These are phyloP conservation scores for Microctenopoma stevenorrisi DNA, from an alignment of 2,797 vertebrate species.

Conservation along the genomic window DNA sequence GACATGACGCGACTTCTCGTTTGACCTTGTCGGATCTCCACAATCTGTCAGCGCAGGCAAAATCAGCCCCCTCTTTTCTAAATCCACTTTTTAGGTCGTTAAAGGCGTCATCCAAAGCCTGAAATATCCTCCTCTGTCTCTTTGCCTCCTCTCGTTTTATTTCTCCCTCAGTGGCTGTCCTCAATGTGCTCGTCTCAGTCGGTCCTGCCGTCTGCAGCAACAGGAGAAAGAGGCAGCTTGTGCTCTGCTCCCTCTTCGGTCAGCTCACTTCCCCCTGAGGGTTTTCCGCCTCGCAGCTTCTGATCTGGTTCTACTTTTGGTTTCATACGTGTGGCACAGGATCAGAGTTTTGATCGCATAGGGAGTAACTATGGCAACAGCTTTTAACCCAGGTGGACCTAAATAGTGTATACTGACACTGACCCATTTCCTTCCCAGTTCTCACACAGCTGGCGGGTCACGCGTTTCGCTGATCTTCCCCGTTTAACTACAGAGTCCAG, in stretches of 20 bases:
- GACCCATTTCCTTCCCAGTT: slow-evolving; percentile 49
- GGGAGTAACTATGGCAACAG: slow-evolving; percentile 36
- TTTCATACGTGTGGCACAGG: neutral
- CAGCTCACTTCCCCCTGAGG: neutral
- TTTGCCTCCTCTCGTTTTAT: slow-evolving; percentile 8
- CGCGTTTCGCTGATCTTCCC: slow-evolving; percentile 27
- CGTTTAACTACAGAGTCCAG: slow-evolving; percentile 7
- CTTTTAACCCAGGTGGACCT: slow-evolving; percentile 36
- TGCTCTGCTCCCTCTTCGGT: slow-evolving; percentile 14
- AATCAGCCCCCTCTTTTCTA: slow-evolving; percentile 29
- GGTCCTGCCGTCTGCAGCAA: slow-evolving; percentile 35
- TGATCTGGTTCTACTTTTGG: slow-evolving; percentile 8
- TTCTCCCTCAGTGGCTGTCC: slow-evolving; percentile 73
- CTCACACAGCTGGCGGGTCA: slow-evolving; percentile 24
- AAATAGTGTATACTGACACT: slow-evolving; percentile 11
- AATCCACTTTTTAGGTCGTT: slow-evolving; percentile 73
- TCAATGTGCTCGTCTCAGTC: slow-evolving; percentile 60
- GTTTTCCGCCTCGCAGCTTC: neutral
- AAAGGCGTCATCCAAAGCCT: slow-evolving; percentile 58
- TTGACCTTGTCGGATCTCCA: slow-evolving; percentile 39
- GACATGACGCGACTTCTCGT: slow-evolving; percentile 21
- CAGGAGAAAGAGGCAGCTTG: slow-evolving; percentile 24
- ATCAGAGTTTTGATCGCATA: slow-evolving; percentile 8
- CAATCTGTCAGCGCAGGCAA: slow-evolving; percentile 23
- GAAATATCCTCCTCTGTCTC: slow-evolving; percentile 68